These are phyloP conservation scores for Alauda arvensis DNA, from an alignment of 2,797 vertebrate genomes.

Conservation along the genomic window DNA sequence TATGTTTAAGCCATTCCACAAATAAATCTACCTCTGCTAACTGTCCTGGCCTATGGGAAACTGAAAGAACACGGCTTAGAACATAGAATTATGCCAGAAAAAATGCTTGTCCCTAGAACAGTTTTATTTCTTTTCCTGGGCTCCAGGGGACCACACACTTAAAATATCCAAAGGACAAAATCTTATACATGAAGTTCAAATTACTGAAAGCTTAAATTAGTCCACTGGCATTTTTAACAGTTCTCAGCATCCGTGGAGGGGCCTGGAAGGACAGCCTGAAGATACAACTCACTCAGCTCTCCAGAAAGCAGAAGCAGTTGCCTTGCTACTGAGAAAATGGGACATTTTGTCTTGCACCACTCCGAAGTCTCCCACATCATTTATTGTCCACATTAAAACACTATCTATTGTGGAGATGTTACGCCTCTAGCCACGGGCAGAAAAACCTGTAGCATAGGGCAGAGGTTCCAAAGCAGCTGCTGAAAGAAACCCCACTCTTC, in stretches of 20 bases:
- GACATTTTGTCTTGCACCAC: neutral
- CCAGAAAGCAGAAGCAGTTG: constrained; percentile 4
- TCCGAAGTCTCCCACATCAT: neutral
- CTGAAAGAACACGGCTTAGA: neutral
- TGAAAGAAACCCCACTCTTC: neutral
- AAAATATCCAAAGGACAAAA: neutral
- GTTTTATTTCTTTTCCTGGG: neutral
- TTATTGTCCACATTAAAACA: constrained; percentile 6
- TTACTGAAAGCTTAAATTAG: neutral
- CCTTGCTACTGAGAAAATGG: constrained; percentile 11
- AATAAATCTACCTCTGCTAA: neutral
- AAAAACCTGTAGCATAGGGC: neutral
- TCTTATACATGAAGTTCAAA: neutral
- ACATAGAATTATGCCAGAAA: neutral
- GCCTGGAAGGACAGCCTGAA: neutral
- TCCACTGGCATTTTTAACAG: neutral
- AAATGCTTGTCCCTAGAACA: neutral
- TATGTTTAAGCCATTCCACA: neutral
- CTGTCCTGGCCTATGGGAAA: neutral
- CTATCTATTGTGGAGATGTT: neutral
- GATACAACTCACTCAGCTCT: neutral
- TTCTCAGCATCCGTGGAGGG: neutral
- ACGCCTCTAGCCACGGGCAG: neutral
- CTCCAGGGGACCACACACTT: neutral
- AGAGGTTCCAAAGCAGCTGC: neutral